phyloP scores from a whole-genome alignment of 1,140 invertebrate genomes.

The Drosophila ficusphila region DNA sequence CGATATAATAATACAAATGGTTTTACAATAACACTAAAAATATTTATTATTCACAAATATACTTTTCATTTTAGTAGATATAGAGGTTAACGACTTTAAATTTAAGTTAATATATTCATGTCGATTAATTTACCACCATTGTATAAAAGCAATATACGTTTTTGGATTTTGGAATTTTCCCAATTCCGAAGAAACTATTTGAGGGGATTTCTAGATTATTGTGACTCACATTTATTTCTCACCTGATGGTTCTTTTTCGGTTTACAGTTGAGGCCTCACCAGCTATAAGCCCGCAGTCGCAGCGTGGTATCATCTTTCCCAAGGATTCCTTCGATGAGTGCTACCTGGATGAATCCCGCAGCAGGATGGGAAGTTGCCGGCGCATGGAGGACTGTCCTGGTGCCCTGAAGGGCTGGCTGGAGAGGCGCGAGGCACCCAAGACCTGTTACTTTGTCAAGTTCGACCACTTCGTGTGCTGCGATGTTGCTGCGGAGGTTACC shows the following conservation, averaged over 20 bases:
- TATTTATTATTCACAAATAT: too few relatives aligned
- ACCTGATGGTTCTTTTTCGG: neutral
- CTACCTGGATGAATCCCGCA: slow-evolving; percentile 44
- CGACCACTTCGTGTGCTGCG: slow-evolving; percentile 75
- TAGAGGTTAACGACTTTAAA: too few relatives aligned
- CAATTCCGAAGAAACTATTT: slow-evolving; percentile 72
- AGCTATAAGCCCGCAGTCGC: slow-evolving; percentile 46
- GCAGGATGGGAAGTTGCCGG: slow-evolving; percentile 51
- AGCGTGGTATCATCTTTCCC: slow-evolving; percentile 69
- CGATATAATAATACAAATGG: too few relatives aligned
- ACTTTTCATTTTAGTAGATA: too few relatives aligned
- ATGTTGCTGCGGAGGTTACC: slow-evolving; percentile 1
- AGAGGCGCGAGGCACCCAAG: slow-evolving; percentile 48
- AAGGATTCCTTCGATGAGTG: slow-evolving; percentile 72
- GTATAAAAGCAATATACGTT: too few relatives aligned
- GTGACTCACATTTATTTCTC: neutral
- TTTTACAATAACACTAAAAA: too few relatives aligned
- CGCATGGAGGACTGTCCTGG: slow-evolving; percentile 58
- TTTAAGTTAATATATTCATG: too few relatives aligned
- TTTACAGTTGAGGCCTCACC: slow-evolving; percentile 28
- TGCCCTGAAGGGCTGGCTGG: slow-evolving; percentile 53
- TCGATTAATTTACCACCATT: too few relatives aligned
- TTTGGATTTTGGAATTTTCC: too few relatives aligned
- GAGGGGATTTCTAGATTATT: slow-evolving; percentile 16
- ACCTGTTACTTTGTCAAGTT: slow-evolving; percentile 78